phyloP scores from a whole-genome alignment of 2,888 invertebrate species.

The Agrochola litura region DNA sequence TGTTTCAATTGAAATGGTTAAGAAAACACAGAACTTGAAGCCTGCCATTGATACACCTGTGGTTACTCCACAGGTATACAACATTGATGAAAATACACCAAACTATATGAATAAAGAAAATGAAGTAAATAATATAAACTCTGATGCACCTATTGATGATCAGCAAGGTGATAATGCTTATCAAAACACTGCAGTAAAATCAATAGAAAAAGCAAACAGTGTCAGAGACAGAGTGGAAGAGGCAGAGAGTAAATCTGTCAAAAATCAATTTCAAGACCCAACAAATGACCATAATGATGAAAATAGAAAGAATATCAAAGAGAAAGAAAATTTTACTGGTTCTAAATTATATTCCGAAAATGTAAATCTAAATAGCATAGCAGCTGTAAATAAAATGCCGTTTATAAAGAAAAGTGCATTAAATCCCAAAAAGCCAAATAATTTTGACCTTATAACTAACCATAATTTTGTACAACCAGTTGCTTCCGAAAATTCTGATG shows the following conservation, averaged over 20 bases:
- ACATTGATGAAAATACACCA: conserved; percentile 81
- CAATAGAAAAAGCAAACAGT: conserved; percentile 30
- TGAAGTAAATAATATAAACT: conserved; percentile 21
- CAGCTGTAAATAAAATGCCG: conserved; percentile 66
- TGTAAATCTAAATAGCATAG: conserved; percentile 22
- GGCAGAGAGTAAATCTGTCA: conserved; percentile 13
- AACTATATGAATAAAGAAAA: conserved; percentile 55
- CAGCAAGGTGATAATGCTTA: conserved; percentile 10
- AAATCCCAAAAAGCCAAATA: conserved; percentile 51
- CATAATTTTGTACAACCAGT: conserved; percentile 59
- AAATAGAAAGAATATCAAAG: conserved; percentile 10
- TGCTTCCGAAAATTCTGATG: conserved; percentile 71
- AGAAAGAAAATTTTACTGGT: conserved; percentile 2
- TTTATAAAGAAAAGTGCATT: conserved; percentile 80
- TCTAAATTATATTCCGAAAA: conserved; percentile 19
- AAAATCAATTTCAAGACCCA: conserved; percentile 9
- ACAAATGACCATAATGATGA: conserved; percentile 24
- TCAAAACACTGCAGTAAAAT: conserved; percentile 14
- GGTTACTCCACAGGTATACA: conserved; percentile 61
- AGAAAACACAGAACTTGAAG: conserved; percentile 77
- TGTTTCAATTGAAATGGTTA: conserved; percentile 87
- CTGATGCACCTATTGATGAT: conserved; percentile 22
- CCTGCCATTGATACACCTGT: conserved; percentile 49
- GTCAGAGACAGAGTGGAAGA: conserved; percentile 13
- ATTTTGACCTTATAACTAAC: conserved; percentile 55